phyloP scores from a whole-genome alignment of 37 sponge, comb jelly and placozoan genomes.

The Axinella damicornis region DNA sequence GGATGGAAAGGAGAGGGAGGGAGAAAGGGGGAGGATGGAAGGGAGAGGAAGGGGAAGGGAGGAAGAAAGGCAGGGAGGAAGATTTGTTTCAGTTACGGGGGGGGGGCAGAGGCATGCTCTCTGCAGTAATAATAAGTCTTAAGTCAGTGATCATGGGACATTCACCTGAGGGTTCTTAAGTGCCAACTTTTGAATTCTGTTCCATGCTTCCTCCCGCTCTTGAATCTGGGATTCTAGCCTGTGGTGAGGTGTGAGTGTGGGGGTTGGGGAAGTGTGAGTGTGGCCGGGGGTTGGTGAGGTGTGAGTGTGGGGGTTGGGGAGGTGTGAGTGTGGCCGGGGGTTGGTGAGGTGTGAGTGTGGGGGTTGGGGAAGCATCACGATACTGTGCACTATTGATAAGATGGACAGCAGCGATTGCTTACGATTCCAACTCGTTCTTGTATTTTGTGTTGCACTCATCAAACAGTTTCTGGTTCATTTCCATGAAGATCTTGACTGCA shows the following conservation, averaged over 20 bases:
- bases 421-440: slow-evolving; percentile 75
- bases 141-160: too few relatives aligned
- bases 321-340: not conserved
- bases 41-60: not conserved
- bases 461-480: slow-evolving; percentile 97
- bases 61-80: too few relatives aligned
- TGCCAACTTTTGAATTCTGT: slow-evolving; percentile 77
- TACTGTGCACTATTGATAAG: not conserved
- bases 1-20: not conserved
- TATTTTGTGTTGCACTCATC: slow-evolving; percentile 91
- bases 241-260: too few relatives aligned
- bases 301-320: too few relatives aligned
- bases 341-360: too few relatives aligned
- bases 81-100: too few relatives aligned
- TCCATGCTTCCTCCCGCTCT: slow-evolving; percentile 86
- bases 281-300: too few relatives aligned
- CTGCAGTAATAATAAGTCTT: too few relatives aligned
- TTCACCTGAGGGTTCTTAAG: slow-evolving; percentile 78
- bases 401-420: slow-evolving; percentile 2
- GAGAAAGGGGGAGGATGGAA: not conserved
- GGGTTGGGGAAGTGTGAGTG: slow-evolving; percentile 13
- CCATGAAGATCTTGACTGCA: slow-evolving; percentile 98
- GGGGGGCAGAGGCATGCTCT: too few relatives aligned
- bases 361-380: too few relatives aligned
- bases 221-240: slow-evolving; percentile 69